Percentiles rank a stretch among this genome's conserved stretches.
These are phyloP conservation scores for Baccha elongata DNA, from an alignment of 2,888 invertebrate genomes.

Conservation along the genomic window DNA sequence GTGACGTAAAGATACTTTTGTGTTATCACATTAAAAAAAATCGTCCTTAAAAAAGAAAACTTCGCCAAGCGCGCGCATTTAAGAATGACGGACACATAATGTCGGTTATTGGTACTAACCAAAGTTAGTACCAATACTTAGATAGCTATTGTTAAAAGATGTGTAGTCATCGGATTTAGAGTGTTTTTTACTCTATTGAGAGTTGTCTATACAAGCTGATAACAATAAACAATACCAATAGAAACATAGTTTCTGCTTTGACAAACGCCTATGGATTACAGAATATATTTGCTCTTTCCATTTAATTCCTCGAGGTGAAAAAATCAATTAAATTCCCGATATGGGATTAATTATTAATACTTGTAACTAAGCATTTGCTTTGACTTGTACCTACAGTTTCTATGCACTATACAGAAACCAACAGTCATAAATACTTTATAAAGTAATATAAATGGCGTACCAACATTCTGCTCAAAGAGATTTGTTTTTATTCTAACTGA, in stretches of 20 bases:
- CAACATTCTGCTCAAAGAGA: constrained; percentile 27
- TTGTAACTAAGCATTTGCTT: background rate
- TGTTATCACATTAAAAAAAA: constrained; percentile 46
- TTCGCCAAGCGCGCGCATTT: constrained; percentile 74
- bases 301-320: constrained; percentile 48
- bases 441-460: constrained; percentile 56
- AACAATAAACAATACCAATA: constrained; percentile 68
- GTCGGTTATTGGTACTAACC: constrained; percentile 47
- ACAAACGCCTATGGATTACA: constrained; percentile 19
- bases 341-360: constrained; percentile 37
- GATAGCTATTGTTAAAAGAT: constrained; percentile 48
- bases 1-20: constrained; percentile 42
- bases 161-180: constrained; percentile 53
- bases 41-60: constrained; percentile 36
- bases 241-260: constrained; percentile 24
- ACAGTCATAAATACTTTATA: constrained; percentile 27
- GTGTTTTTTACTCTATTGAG: constrained; percentile 49
- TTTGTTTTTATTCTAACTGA: constrained; percentile 61
- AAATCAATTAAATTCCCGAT: constrained; percentile 32
- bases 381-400: too few species aligned
- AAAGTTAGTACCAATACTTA: constrained; percentile 36
- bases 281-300: constrained; percentile 40
- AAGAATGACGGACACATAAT: constrained; percentile 48
- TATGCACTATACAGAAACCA: background rate
- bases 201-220: constrained; percentile 52